A percentile compares a stretch with the other conserved stretches of the same genome.
Evolutionary conservation across 2,797 vertebrate genomes (phyloP).

Genomic region (Halcyon leucocephala): DNA sequence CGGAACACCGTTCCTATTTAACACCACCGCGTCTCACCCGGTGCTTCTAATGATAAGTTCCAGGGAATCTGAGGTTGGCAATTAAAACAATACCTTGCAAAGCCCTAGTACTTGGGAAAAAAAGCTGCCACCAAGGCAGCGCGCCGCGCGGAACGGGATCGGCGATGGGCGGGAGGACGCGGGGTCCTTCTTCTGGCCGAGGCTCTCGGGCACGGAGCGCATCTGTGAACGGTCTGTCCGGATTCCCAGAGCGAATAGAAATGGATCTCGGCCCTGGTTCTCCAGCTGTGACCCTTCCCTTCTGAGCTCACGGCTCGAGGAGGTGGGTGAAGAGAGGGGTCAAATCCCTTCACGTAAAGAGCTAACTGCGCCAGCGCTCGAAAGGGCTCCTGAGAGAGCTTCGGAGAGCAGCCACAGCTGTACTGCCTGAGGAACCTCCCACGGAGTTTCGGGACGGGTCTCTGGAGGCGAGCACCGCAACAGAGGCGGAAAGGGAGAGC

Average conservation of each 20-base stretch:
- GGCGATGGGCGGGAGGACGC: accelerated
- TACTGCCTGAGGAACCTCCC: too few relatives aligned
- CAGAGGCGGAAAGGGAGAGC: background rate
- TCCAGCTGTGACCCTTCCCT: background rate
- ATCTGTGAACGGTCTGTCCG: background rate
- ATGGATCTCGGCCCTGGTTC: background rate
- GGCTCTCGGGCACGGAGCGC: background rate
- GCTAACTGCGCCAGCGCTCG: accelerated
- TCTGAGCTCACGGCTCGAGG: background rate
- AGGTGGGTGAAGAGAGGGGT: background rate
- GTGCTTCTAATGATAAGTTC: background rate
- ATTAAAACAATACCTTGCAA: background rate
- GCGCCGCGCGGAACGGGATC: background rate
- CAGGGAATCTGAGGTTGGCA: background rate
- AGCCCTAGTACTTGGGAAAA: background rate
- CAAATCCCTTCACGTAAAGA: background rate
- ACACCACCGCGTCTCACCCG: too few relatives aligned
- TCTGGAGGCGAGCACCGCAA: background rate
- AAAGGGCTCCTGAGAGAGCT: background rate
- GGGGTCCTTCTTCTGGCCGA: background rate
- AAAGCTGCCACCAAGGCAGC: background rate
- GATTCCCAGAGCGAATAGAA: background rate
- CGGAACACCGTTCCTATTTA: accelerated
- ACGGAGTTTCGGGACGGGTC: background rate
- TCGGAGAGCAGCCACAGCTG: background rate